phyloP scores from a whole-genome alignment of 2,797 vertebrate species.

The Petrocephalus sullivani region DNA sequence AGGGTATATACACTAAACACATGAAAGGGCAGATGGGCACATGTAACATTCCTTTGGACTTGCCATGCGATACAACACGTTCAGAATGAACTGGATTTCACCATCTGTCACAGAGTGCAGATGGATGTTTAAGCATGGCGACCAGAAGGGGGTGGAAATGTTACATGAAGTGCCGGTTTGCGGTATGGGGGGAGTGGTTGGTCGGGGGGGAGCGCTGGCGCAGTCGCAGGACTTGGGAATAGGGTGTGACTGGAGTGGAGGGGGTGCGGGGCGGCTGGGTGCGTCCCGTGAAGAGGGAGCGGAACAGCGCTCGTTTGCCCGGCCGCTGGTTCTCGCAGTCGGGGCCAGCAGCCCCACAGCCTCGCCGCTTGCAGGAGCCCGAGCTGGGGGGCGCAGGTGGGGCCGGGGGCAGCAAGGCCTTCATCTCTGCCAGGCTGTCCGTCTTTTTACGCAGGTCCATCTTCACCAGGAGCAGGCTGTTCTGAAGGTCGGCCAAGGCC shows the following conservation, averaged over 20 bases:
- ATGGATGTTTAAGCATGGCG: neutral
- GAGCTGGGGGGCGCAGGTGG: conserved; percentile 13
- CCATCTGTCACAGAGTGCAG: neutral
- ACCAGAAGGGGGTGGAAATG: neutral
- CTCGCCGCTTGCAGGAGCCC: conserved; percentile 70
- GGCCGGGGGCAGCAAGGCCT: conserved; percentile 39
- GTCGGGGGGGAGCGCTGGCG: neutral
- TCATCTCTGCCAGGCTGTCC: conserved; percentile 69
- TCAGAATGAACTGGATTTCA: neutral
- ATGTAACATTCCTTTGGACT: neutral
- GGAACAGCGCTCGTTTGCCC: conserved; percentile 68
- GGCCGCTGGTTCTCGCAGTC: conserved; percentile 77
- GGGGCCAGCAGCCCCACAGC: conserved; percentile 47
- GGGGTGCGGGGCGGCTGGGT: conserved; percentile 30
- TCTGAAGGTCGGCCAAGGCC: conserved; percentile 88
- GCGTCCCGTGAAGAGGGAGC: conserved; percentile 44
- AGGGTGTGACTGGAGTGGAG: neutral
- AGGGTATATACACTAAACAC: neutral
- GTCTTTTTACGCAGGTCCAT: conserved; percentile 82
- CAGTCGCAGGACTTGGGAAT: conserved; percentile 1
- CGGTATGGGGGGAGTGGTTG: neutral
- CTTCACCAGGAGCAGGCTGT: conserved; percentile 82
- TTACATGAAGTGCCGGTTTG: conserved; percentile 1
- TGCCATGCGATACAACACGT: neutral
- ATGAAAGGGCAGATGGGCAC: neutral